phyloP scores from a whole-genome alignment of 2,113 vertebrate species.

The human (Homo sapiens) region GRCh38 chr12:77034501-77035000 shows the following conservation, averaged over 20 bases:
- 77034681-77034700: background rate
- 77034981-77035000: background rate
- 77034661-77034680: background rate
- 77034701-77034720: background rate
- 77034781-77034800: background rate
- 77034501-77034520: conserved; percentile 38
- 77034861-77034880: background rate
- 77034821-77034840: conserved; percentile 8
- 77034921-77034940: background rate
- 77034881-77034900: too few species aligned
- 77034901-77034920: conserved; percentile 18
- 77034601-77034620: background rate
- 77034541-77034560: conserved; percentile 44
- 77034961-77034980: background rate
- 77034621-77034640: background rate
- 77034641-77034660: background rate
- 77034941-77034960: background rate
- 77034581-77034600: background rate
- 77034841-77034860: background rate
- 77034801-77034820: background rate
- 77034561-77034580: conserved; percentile 32
- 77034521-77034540: background rate
- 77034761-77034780: conserved; percentile 28
- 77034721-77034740: background rate
- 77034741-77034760: background rate